A percentile compares a stretch with the other conserved stretches of the same genome.
Evolutionary conservation across 92 coral and sea anemone species (phyloP).

Genomic region (Umimayanthus chanpuru): DNA sequence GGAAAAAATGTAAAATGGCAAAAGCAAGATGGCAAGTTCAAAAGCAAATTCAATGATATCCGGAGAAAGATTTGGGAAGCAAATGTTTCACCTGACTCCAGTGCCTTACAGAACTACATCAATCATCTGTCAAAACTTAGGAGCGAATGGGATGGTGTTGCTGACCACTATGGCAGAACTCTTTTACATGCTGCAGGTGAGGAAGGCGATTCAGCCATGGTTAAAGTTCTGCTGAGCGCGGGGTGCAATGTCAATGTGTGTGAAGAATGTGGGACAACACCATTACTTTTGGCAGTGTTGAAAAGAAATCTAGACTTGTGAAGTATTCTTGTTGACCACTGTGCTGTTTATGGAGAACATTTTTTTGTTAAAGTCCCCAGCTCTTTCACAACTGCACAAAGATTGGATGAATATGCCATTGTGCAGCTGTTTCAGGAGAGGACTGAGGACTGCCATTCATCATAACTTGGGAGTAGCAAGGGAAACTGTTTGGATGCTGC

Average conservation of each 20-base stretch:
- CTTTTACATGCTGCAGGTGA: no score
- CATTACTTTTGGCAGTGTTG: not conserved
- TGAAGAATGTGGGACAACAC: slow-evolving; percentile 11
- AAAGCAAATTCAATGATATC: not conserved
- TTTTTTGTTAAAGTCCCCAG: slow-evolving; percentile 21
- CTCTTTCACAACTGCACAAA: slow-evolving; percentile 23
- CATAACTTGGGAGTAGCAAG: slow-evolving; percentile 27
- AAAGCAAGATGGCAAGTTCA: not conserved
- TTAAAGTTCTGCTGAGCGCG: not conserved
- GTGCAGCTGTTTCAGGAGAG: not conserved
- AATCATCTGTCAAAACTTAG: not conserved
- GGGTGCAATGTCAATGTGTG: not conserved
- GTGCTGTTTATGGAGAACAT: not conserved
- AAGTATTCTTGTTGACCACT: not conserved
- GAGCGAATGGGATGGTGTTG: not conserved
- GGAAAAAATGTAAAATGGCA: not conserved
- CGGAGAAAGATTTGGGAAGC: not conserved
- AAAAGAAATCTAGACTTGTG: not conserved
- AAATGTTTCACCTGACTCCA: slow-evolving; percentile 4
- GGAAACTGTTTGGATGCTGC: slow-evolving; percentile 34
- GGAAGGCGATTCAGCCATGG: not conserved
- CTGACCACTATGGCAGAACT: no score
- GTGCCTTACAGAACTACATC: not conserved
- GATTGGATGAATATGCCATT: slow-evolving; percentile 17
- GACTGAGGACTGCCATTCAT: not conserved